These are phyloP conservation scores for Axinella damicornis DNA, from an alignment of 37 sponge, comb jelly and placozoan species.

Conservation along the genomic window DNA sequence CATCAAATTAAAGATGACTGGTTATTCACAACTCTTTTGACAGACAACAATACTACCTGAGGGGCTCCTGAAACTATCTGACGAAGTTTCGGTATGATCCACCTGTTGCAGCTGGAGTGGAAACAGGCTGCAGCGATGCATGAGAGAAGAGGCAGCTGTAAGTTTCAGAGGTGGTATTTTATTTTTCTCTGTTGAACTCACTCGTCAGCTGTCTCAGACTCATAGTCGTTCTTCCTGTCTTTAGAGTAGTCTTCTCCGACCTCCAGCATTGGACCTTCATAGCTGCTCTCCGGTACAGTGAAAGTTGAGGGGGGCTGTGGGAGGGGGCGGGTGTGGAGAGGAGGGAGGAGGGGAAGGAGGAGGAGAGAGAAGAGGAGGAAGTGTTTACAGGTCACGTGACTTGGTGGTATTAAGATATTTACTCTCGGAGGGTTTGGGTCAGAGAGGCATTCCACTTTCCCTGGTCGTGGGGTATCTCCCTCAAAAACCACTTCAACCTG, in stretches of 20 bases:
- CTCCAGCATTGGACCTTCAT: slow-evolving; percentile 60
- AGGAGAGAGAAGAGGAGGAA: too few species aligned
- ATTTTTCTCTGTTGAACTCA: slow-evolving; percentile 31
- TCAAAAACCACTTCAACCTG: slow-evolving; percentile 14
- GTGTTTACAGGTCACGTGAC: too few species aligned
- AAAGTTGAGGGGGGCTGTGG: not conserved
- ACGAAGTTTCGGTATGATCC: slow-evolving; percentile 22
- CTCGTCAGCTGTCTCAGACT: slow-evolving; percentile 49
- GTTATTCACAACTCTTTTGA: too few species aligned
- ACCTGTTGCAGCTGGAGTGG: slow-evolving; percentile 24
- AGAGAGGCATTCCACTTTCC: not conserved
- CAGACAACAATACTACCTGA: too few species aligned
- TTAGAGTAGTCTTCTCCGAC: slow-evolving; percentile 69
- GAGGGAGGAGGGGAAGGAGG: too few species aligned
- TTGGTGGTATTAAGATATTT: too few species aligned
- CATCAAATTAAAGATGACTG: too few species aligned
- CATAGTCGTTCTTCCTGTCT: slow-evolving; percentile 65
- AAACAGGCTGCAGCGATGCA: slow-evolving; percentile 16
- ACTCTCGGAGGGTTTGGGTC: too few species aligned
- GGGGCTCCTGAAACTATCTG: not conserved
- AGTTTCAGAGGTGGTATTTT: too few species aligned
- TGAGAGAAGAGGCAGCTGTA: too few species aligned
- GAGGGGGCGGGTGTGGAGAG: not conserved
- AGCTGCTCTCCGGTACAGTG: slow-evolving; percentile 18
- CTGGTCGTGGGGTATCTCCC: slow-evolving; percentile 17